Evolutionary conservation across 2,888 invertebrate species (phyloP).

Genomic region (Eupithecia tripunctaria): DNA sequence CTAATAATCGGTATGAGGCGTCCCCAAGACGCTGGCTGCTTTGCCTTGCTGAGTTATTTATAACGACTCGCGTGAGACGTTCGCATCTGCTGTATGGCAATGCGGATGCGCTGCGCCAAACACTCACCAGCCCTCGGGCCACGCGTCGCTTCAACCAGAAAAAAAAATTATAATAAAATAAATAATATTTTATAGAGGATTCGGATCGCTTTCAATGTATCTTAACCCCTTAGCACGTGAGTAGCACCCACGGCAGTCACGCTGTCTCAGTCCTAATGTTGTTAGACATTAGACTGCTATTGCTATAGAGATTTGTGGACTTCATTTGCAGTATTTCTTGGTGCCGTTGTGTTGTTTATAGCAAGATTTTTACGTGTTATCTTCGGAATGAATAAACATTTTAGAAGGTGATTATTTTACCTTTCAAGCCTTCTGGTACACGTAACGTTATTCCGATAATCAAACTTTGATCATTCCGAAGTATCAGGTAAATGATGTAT

Average conservation of each 20-base stretch:
- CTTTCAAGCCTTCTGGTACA: no score
- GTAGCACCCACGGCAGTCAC: not conserved
- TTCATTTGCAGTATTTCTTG: constrained; percentile 11
- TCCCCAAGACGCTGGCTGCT: no score
- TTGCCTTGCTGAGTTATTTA: no score
- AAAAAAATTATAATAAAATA: no score
- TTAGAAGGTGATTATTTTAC: not conserved
- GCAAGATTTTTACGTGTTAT: not conserved
- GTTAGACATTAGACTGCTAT: constrained; percentile 11
- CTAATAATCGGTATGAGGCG: no score
- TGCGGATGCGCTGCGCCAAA: no score
- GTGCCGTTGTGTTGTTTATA: not conserved
- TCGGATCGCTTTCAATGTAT: not conserved
- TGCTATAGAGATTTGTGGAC: not conserved
- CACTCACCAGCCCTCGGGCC: no score
- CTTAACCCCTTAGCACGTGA: not conserved
- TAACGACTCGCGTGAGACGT: no score
- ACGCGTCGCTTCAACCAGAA: no score
- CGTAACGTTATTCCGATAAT: not conserved
- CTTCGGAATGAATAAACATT: not conserved
- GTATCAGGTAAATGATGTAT: no score
- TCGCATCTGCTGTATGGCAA: no score
- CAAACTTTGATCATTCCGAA: not conserved
- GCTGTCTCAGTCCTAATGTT: not conserved
- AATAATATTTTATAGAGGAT: no score